Percentiles rank a stretch among this genome's conserved stretches.
Evolutionary conservation across 2,113 vertebrate species (phyloP).

Genomic region (Barbus barbus): DNA sequence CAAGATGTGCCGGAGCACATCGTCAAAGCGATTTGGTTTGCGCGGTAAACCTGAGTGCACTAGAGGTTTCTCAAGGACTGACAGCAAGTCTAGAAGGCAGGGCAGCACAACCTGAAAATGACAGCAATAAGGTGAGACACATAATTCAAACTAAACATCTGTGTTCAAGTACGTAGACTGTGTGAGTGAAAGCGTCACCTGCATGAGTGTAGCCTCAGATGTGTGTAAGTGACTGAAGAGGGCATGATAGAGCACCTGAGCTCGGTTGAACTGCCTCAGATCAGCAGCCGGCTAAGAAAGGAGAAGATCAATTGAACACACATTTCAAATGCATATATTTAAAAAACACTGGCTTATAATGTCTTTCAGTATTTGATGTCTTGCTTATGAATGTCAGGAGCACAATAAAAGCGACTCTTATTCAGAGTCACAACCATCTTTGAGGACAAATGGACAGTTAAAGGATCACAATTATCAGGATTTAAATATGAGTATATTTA

Average conservation of each 20-base stretch:
- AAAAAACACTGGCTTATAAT: neutral
- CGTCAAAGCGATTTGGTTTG: constrained; percentile 69
- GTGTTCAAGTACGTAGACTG: neutral
- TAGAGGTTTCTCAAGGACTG: constrained; percentile 78
- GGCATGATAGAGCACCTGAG: constrained; percentile 88
- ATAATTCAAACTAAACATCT: neutral
- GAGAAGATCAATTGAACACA: constrained; percentile 16
- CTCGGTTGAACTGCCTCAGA: constrained; percentile 87
- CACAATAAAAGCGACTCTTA: neutral
- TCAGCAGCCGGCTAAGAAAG: constrained; percentile 84
- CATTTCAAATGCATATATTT: neutral
- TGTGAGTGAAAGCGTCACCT: constrained; percentile 74
- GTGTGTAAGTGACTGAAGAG: constrained; percentile 86
- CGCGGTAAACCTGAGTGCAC: constrained; percentile 48
- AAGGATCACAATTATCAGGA: neutral
- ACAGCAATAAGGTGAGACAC: neutral
- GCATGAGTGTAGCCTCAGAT: constrained; percentile 77
- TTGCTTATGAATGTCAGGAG: neutral
- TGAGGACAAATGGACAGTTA: neutral
- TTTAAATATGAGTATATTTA: no score
- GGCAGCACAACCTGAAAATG: constrained; percentile 77
- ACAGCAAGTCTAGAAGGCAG: constrained; percentile 85
- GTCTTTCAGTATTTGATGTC: neutral
- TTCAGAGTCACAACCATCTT: neutral
- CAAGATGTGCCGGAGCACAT: constrained; percentile 84